A percentile compares a stretch with the other conserved stretches of the same genome.
Conservation (phyloP, 2,888 invertebrate genomes). For the Leptinotarsa haldemani region DNA sequence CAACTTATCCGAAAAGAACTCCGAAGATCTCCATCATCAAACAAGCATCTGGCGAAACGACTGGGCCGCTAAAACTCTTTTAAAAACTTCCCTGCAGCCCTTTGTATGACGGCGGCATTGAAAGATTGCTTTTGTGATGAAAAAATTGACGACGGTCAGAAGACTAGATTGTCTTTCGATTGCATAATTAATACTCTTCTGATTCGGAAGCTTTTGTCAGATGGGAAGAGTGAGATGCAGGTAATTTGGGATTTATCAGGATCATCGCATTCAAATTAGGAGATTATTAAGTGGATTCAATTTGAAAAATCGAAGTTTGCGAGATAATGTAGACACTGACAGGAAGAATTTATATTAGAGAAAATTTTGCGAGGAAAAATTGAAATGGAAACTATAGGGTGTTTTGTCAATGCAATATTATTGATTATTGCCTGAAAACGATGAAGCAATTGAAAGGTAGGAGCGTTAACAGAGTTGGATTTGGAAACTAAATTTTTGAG, state of each 20-base stretch:
- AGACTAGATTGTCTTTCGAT: constrained; percentile 38
- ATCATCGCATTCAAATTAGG: background rate
- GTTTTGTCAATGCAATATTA: too few species aligned
- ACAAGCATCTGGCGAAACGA: constrained; percentile 24
- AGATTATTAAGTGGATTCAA: background rate
- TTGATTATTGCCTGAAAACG: too few species aligned
- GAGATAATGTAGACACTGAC: background rate
- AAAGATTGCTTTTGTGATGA: constrained; percentile 42
- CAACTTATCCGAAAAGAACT: constrained; percentile 8
- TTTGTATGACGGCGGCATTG: constrained; percentile 40
- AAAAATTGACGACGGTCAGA: constrained; percentile 38
- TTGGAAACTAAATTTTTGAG: too few species aligned
- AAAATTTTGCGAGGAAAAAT: background rate
- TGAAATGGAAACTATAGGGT: too few species aligned
- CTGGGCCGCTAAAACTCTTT: constrained; percentile 30
- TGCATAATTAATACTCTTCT: constrained; percentile 41
- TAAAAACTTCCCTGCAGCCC: constrained; percentile 28
- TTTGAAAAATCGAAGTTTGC: background rate
- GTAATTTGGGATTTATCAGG: background rate
- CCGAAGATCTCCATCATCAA: constrained; percentile 3
- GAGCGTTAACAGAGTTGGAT: too few species aligned
- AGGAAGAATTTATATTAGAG: background rate
- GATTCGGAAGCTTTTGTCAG: constrained; percentile 22
- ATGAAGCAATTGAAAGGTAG: too few species aligned
- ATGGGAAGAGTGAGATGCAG: background rate